Evolutionary conservation across 1,140 invertebrate genomes (phyloP).

Genomic region (Drosophila kanapiae): DNA sequence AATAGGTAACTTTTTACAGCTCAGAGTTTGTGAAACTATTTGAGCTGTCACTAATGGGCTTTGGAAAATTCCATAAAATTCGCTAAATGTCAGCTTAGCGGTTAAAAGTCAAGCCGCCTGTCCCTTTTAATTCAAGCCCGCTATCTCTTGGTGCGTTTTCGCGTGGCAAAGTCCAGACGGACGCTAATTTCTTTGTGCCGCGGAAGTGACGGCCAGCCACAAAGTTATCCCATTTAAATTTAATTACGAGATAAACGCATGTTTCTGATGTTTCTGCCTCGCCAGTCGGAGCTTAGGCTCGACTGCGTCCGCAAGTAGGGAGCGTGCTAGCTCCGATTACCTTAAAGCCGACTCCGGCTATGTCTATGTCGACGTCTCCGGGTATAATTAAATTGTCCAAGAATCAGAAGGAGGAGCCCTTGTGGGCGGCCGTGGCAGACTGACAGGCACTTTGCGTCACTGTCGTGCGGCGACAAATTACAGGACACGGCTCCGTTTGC

Average conservation of each 20-base stretch:
- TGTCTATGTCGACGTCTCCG: slow-evolving; percentile 21
- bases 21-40: neutral
- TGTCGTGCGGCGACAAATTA: slow-evolving; percentile 69
- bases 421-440: slow-evolving; percentile 16
- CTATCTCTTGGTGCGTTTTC: slow-evolving; percentile 41
- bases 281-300: slow-evolving; percentile 31
- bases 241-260: slow-evolving; percentile 66
- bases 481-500: slow-evolving; percentile 58
- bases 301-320: slow-evolving; percentile 34
- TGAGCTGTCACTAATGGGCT: neutral
- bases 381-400: slow-evolving; percentile 59
- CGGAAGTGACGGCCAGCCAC: slow-evolving; percentile 32
- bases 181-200: slow-evolving; percentile 50
- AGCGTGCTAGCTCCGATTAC: slow-evolving; percentile 36
- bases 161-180: slow-evolving; percentile 28
- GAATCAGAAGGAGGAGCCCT: slow-evolving; percentile 6
- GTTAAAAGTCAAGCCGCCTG: slow-evolving; percentile 24
- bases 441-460: slow-evolving; percentile 45
- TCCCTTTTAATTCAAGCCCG: slow-evolving; percentile 27
- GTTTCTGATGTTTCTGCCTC: slow-evolving; percentile 46
- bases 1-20: no score
- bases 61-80: neutral
- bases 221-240: slow-evolving; percentile 65
- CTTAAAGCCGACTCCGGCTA: slow-evolving; percentile 25
- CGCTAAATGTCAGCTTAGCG: neutral